Percentiles rank a stretch among this genome's conserved stretches.
These are phyloP conservation scores for Conus canariensis DNA, from an alignment of 2,888 invertebrate genomes.

Conservation along the genomic window DNA sequence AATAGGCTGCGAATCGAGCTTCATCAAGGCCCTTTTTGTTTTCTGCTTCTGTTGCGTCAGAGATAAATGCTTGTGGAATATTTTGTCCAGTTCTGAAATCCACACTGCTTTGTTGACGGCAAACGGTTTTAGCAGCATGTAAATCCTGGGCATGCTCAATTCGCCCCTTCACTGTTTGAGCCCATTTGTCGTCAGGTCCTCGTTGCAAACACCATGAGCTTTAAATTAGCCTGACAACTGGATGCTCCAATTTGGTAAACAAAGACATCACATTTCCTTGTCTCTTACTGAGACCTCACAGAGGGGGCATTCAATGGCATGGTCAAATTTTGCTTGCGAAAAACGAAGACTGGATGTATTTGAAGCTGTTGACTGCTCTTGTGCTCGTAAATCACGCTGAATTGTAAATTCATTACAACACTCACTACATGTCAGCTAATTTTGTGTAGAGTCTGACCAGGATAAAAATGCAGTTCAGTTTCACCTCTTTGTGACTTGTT, in stretches of 20 bases:
- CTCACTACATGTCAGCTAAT: not conserved
- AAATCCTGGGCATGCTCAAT: not conserved
- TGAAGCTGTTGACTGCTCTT: not conserved
- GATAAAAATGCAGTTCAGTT: not conserved
- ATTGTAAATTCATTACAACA: not conserved
- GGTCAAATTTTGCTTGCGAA: not conserved
- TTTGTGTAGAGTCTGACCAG: not conserved
- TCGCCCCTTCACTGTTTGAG: not conserved
- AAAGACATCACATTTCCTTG: not conserved
- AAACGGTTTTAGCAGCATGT: conserved; percentile 16
- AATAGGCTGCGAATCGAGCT: not conserved
- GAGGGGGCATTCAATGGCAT: not conserved
- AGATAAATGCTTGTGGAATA: not conserved
- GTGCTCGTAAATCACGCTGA: not conserved
- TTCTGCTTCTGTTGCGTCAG: not conserved
- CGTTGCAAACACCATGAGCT: not conserved
- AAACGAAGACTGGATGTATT: not conserved
- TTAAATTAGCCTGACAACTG: not conserved
- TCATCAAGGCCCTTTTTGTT: not conserved
- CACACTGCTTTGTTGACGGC: not conserved
- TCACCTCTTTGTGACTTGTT: not conserved
- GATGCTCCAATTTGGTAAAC: not conserved
- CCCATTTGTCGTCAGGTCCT: not conserved
- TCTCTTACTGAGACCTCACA: not conserved
- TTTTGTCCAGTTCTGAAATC: not conserved